Evolutionary conservation across 2,113 vertebrate genomes (phyloP).

Genomic region (Papio anubis): DNA sequence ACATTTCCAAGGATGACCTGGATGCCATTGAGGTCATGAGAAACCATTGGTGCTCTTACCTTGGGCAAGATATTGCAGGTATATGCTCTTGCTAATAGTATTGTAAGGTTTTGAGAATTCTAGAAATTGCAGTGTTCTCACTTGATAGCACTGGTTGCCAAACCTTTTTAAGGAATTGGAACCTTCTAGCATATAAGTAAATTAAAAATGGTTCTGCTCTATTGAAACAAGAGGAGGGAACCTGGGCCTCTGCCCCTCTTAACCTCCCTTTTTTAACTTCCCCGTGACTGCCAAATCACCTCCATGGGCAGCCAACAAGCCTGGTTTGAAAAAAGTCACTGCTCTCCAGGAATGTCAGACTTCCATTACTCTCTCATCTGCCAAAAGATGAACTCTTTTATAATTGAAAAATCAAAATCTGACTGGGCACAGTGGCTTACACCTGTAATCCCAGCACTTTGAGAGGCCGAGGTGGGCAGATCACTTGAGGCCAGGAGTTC

Average conservation of each 20-base stretch:
- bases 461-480: too few relatives aligned
- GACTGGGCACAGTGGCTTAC: too few relatives aligned
- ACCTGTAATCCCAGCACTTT: too few relatives aligned
- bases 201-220: neutral
- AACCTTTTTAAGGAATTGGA: neutral
- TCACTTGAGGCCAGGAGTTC: too few relatives aligned
- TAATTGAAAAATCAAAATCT: neutral
- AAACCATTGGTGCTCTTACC: slow-evolving; percentile 94
- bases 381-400: neutral
- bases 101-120: neutral
- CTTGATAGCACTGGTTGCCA: neutral
- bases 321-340: neutral
- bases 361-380: neutral
- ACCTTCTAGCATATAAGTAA: neutral
- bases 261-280: neutral
- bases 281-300: neutral
- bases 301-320: neutral
- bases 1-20: slow-evolving; percentile 90
- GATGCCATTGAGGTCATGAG: slow-evolving; percentile 93
- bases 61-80: slow-evolving; percentile 96
- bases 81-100: slow-evolving; percentile 71
- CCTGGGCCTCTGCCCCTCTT: neutral
- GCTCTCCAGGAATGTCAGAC: neutral
- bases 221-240: neutral
- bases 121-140: neutral